phyloP scores from a whole-genome alignment of 1,140 invertebrate genomes.

The Maniola jurtina region DNA sequence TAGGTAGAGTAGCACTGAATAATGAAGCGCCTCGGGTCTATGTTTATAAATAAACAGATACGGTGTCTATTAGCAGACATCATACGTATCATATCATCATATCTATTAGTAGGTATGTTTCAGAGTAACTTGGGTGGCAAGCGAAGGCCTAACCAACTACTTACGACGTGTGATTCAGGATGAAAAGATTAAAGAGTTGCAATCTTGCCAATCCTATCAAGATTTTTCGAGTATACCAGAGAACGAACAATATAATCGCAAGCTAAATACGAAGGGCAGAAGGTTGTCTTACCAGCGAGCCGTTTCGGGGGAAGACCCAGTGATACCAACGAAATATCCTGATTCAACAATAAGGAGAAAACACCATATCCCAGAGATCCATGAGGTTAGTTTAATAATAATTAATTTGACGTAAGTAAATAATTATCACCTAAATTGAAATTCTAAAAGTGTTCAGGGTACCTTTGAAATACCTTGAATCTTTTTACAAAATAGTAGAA shows the following conservation, averaged over 20 bases:
- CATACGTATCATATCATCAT: no score
- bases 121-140: slow-evolving; percentile 67
- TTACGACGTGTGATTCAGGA: slow-evolving; percentile 55
- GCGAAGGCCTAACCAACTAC: slow-evolving; percentile 61
- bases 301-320: slow-evolving; percentile 64
- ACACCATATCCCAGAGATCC: slow-evolving; percentile 46
- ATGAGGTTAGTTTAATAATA: slow-evolving; percentile 48
- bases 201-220: slow-evolving; percentile 52
- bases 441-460: no score
- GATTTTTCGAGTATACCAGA: slow-evolving; percentile 56
- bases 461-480: no score
- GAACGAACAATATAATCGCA: slow-evolving; percentile 38
- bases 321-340: slow-evolving; percentile 39
- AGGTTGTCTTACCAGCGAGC: slow-evolving; percentile 64
- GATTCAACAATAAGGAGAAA: slow-evolving; percentile 46
- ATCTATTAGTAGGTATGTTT: slow-evolving; percentile 12
- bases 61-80: no score
- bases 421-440: no score
- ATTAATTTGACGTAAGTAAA: no score
- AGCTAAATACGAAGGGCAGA: slow-evolving; percentile 49
- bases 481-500: no score
- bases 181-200: slow-evolving; percentile 52
- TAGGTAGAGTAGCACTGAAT: no score
- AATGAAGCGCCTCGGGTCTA: no score
- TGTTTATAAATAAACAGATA: not conserved